Evolutionary conservation across 1,140 invertebrate genomes (phyloP).

Genomic region (Lepidotrigona ventralis): DNA sequence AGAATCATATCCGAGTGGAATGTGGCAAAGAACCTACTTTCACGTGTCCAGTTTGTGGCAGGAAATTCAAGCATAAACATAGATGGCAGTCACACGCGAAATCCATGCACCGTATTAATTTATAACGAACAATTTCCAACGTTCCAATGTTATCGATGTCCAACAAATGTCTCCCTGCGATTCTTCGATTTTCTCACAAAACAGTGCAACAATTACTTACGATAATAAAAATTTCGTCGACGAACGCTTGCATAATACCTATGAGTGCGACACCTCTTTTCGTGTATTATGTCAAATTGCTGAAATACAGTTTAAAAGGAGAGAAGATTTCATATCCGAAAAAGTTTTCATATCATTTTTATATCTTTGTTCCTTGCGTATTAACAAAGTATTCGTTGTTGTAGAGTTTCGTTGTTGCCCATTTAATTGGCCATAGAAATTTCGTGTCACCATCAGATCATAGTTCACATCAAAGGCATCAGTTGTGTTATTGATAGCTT

Average conservation of each 20-base stretch:
- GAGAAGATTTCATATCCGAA: not conserved
- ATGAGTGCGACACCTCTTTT: not conserved
- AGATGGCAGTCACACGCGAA: slow-evolving; percentile 76
- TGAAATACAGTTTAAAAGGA: not conserved
- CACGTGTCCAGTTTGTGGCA: slow-evolving; percentile 79
- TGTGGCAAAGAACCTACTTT: slow-evolving; percentile 82
- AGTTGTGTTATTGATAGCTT: not conserved
- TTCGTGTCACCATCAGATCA: not conserved
- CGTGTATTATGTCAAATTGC: not conserved
- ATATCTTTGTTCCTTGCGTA: not conserved
- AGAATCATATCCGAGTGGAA: slow-evolving; percentile 80
- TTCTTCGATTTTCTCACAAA: not conserved
- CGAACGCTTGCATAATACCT: not conserved
- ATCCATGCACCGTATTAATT: slow-evolving; percentile 68
- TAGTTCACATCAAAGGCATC: not conserved
- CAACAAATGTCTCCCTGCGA: not conserved
- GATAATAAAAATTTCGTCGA: not conserved
- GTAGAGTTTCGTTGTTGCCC: not conserved
- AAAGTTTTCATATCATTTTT: not conserved
- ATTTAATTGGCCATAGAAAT: not conserved
- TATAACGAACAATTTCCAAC: slow-evolving; percentile 31
- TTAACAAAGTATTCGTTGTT: not conserved
- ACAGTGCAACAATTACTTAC: not conserved
- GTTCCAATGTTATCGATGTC: not conserved
- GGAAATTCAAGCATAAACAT: slow-evolving; percentile 81